Base-by-base conservation (phyloP, 2,888 invertebrate genomes). In the Melieria picta region DNA sequence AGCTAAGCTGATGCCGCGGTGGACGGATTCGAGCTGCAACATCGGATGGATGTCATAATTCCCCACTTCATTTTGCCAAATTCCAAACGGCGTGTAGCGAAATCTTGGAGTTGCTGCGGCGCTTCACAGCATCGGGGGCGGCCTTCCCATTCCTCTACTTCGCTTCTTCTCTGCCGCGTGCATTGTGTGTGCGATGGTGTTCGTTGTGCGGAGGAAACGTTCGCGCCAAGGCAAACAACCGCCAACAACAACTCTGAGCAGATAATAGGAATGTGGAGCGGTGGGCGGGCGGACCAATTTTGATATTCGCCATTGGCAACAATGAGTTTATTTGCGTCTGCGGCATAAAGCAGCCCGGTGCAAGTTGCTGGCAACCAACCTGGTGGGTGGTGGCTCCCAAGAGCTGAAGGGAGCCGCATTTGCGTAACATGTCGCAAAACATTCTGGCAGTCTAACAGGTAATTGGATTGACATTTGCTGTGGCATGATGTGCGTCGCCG, bases 381-480 rank as follows among this genome's bases (percentile, higher is more conserved):
- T 30, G 16, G 1, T 16, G 30, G 30, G 30, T 30, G 30, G 30
- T 30, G 30, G 43, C 43, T 42, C n/a, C 42, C 11, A 13, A 5
- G 30, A 9, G n/a, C 60, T 43, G 7, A 13, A 48, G 61, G 48
- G 55, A 45, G 61, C 61, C 52, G 61, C 52, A 56, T 65, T 65
- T 82, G 79, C 81, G 81, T 79, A 81, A 81, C 81, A 81, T 82
- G 82, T 82, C 83, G 83, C 82, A 80, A 83, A 80, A 79, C 81
- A 83, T 81, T 82, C 80, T 80, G 76, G 79, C 77, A 78, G 78
- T 81, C 82, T 78, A 82, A 79, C 81, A 82, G 82, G 82, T 83
- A 83, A 83, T 83, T 83, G 84, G 83, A 84, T 83, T 83, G 84
- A 84, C 84, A 84, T 83, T 83, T 83, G 79, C 79, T 80, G 83